phyloP scores from a whole-genome alignment of 2,888 invertebrate genomes.

The Osedax frankpressi region DNA sequence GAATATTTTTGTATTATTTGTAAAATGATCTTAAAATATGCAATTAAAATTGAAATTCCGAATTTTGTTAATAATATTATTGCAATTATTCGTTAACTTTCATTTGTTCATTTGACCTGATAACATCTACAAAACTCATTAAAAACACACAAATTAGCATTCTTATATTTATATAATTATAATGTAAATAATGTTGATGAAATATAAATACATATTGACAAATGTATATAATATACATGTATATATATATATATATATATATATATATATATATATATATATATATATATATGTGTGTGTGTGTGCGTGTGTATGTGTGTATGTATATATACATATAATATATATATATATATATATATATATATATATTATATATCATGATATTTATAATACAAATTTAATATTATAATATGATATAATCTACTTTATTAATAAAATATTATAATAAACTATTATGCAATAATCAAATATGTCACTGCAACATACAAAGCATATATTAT shows the following conservation, averaged over 20 bases:
- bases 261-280: neutral
- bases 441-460: neutral
- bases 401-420: neutral
- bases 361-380: slow-evolving; percentile 15
- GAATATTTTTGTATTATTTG: too few species aligned
- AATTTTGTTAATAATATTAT: too few species aligned
- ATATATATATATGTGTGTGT: neutral
- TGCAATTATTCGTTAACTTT: too few species aligned
- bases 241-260: too few species aligned
- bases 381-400: neutral
- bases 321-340: neutral
- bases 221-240: neutral
- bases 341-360: slow-evolving; percentile 14
- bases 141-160: too few species aligned
- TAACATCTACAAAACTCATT: too few species aligned
- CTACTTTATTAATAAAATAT: neutral
- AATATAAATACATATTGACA: too few species aligned
- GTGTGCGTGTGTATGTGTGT: slow-evolving; percentile 7
- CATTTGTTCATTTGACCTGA: too few species aligned
- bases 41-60: too few species aligned
- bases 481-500: neutral
- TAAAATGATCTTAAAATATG: too few species aligned
- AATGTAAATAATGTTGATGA: too few species aligned
- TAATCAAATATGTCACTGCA: neutral
- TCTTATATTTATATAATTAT: too few species aligned